A percentile compares a stretch with the other conserved stretches of the same genome.
Conservation (phyloP, 2,888 invertebrate species). For the Xestia sexstrigata region DNA sequence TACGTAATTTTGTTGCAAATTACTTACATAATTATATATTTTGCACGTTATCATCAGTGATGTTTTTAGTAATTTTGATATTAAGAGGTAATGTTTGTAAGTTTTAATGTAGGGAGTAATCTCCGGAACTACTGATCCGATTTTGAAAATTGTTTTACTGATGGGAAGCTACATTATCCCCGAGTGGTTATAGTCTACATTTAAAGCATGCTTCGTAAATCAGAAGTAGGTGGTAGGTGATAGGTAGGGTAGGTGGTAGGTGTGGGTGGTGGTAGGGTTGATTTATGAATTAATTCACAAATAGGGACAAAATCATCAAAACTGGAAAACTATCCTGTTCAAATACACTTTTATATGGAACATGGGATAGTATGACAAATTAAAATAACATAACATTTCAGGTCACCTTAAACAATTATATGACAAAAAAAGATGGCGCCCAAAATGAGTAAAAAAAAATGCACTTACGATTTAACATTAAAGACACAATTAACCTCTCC, state of each 20-base stretch:
- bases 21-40: constrained; percentile 1
- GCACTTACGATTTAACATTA: constrained; percentile 36
- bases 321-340: background rate
- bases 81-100: background rate
- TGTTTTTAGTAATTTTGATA: background rate
- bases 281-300: background rate
- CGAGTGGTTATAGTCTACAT: background rate
- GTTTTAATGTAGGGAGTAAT: background rate
- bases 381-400: background rate
- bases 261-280: too few species aligned
- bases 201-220: background rate
- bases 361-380: background rate
- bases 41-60: background rate
- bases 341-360: background rate
- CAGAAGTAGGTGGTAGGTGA: too few species aligned
- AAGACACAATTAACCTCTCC: constrained; percentile 71
- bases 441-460: constrained; percentile 19
- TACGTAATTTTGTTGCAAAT: constrained; percentile 52
- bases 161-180: background rate
- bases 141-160: background rate
- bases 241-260: too few species aligned
- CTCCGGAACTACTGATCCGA: background rate
- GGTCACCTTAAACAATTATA: background rate
- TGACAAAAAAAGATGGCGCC: constrained; percentile 3
- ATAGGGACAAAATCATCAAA: background rate